Evolutionary conservation across 1,140 invertebrate species (phyloP).

Genomic region (Dendroctonus ponderosae): DNA sequence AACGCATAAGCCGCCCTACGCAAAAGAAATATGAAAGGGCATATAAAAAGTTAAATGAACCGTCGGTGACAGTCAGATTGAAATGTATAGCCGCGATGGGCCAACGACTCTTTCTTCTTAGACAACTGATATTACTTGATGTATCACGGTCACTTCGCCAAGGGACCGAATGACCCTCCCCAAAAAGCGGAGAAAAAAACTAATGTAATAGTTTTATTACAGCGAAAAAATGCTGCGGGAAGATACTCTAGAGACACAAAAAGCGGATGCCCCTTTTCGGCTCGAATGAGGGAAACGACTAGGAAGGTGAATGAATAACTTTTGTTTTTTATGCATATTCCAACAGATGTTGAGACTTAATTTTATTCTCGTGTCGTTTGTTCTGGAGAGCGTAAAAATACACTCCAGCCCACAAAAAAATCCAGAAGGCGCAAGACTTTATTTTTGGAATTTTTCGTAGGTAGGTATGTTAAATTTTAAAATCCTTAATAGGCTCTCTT

Average conservation of each 20-base stretch:
- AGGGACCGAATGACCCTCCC: conserved; percentile 43
- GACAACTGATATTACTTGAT: conserved; percentile 52
- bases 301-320: conserved; percentile 33
- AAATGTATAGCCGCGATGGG: conserved; percentile 50
- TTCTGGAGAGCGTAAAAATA: conserved; percentile 25
- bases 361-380: conserved; percentile 32
- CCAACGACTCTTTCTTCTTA: conserved; percentile 42
- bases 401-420: neutral
- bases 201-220: conserved; percentile 52
- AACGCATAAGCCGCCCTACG: too few species aligned
- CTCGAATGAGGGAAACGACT: conserved; percentile 24
- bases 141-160: conserved; percentile 51
- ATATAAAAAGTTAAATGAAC: conserved; percentile 24
- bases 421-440: neutral
- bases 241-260: conserved; percentile 32
- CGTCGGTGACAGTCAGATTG: conserved; percentile 48
- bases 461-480: too few species aligned
- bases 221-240: conserved; percentile 43
- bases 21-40: conserved; percentile 32
- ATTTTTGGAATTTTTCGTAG: conserved; percentile 6
- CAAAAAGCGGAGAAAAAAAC: conserved; percentile 41
- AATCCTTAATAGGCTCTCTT: too few species aligned
- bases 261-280: conserved; percentile 22
- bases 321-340: conserved; percentile 28
- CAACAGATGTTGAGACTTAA: conserved; percentile 32